Conservation (phyloP, 2,888 invertebrate species). For the Mechanitis messenoides region DNA sequence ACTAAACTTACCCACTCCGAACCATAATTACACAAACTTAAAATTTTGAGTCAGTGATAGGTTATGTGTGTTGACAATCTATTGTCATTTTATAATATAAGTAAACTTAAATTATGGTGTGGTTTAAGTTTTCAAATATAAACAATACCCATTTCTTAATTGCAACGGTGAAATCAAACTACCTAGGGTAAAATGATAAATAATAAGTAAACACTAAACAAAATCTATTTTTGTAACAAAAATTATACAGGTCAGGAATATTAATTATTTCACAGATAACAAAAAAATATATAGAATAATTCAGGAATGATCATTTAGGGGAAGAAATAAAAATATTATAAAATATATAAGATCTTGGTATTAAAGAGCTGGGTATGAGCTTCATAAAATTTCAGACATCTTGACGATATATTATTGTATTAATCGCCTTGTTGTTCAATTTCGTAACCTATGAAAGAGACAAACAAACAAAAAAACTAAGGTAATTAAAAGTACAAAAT, state of each 20-base stretch:
- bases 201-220: constrained; percentile 4
- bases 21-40: constrained; percentile 43
- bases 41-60: background rate
- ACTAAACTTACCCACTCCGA: constrained; percentile 59
- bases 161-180: background rate
- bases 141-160: background rate
- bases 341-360: too few species aligned
- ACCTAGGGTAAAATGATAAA: background rate
- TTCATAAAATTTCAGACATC: too few species aligned
- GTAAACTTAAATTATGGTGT: background rate
- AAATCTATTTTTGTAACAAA: background rate
- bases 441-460: too few species aligned
- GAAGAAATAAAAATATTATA: too few species aligned
- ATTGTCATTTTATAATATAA: background rate
- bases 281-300: too few species aligned
- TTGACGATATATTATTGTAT: too few species aligned
- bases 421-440: too few species aligned
- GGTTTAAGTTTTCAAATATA: background rate
- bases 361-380: too few species aligned
- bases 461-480: too few species aligned
- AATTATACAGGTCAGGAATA: background rate
- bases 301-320: too few species aligned
- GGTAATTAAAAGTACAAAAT: too few species aligned
- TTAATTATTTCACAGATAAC: background rate
- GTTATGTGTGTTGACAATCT: constrained; percentile 1